A percentile compares a stretch with the other conserved stretches of the same genome.
Conservation (phyloP, 2,797 vertebrate genomes). For the Xenops minutus region DNA sequence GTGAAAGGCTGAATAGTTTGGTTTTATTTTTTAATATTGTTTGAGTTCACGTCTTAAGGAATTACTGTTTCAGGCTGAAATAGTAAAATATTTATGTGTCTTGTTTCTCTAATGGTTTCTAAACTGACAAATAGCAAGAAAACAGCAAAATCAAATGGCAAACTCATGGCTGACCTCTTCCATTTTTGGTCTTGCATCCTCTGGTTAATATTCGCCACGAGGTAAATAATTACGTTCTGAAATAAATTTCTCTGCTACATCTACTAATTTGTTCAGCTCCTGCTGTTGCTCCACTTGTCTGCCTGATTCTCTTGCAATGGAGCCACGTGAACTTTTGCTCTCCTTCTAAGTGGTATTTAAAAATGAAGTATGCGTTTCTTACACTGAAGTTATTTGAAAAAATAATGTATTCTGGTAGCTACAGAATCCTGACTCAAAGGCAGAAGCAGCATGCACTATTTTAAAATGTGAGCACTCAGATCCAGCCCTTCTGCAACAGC, state of each 20-base stretch:
- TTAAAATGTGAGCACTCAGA: background rate
- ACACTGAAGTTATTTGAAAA: background rate
- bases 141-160: background rate
- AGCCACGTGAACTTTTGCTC: slow-evolving; percentile 57
- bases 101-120: slow-evolving; percentile 13
- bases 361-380: slow-evolving; percentile 28
- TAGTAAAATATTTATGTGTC: slow-evolving; percentile 49
- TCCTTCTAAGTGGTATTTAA: slow-evolving; percentile 36
- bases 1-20: background rate
- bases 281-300: background rate
- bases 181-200: background rate
- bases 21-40: background rate
- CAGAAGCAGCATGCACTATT: background rate
- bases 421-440: background rate
- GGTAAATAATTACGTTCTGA: slow-evolving; percentile 25
- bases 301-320: background rate
- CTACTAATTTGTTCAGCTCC: background rate
- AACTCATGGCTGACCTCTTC: slow-evolving; percentile 16
- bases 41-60: slow-evolving; percentile 28
- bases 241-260: background rate
- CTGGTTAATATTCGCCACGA: background rate
- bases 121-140: background rate
- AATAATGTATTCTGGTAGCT: slow-evolving; percentile 5
- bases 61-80: slow-evolving; percentile 25
- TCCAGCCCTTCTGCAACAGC: background rate